Percentiles rank a stretch among this genome's conserved stretches.
Evolutionary conservation across 2,113 vertebrate species (phyloP).

Genomic region (Xiphorhynchus elegans): DNA sequence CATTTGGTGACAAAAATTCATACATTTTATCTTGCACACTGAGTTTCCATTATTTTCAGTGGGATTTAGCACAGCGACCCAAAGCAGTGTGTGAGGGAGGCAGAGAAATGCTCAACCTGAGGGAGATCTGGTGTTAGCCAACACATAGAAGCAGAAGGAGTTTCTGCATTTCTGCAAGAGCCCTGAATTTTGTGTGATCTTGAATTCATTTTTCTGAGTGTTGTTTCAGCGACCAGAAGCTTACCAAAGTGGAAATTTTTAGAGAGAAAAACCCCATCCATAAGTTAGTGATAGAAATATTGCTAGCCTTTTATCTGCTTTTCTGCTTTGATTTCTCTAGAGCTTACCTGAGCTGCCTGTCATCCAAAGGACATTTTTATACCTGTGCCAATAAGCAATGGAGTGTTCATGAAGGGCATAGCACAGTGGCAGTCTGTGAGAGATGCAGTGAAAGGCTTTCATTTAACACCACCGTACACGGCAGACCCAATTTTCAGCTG

Average conservation of each 20-base stretch:
- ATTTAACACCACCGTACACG: not conserved
- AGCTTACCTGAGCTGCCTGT: slow-evolving; percentile 24
- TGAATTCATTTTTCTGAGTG: not conserved
- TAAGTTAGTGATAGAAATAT: slow-evolving; percentile 13
- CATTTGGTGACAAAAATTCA: not conserved
- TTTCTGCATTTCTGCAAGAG: not conserved
- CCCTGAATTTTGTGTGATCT: not conserved
- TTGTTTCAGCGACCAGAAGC: not conserved
- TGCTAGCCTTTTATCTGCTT: slow-evolving; percentile 4
- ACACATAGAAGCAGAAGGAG: not conserved
- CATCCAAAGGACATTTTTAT: slow-evolving; percentile 35
- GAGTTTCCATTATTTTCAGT: not conserved
- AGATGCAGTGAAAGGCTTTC: not conserved
- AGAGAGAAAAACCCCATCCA: not conserved
- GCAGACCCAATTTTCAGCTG: slow-evolving; percentile 40
- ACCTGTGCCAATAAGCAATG: not conserved
- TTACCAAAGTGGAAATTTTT: not conserved
- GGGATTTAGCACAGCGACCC: not conserved
- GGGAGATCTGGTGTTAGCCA: not conserved
- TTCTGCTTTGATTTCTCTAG: slow-evolving; percentile 34
- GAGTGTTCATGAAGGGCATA: not conserved
- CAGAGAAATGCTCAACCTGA: not conserved
- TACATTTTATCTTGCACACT: not conserved
- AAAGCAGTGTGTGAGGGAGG: not conserved
- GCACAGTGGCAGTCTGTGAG: not conserved